Base-by-base conservation (phyloP, 2,797 vertebrate genomes). In the Esox masquinongy region DNA sequence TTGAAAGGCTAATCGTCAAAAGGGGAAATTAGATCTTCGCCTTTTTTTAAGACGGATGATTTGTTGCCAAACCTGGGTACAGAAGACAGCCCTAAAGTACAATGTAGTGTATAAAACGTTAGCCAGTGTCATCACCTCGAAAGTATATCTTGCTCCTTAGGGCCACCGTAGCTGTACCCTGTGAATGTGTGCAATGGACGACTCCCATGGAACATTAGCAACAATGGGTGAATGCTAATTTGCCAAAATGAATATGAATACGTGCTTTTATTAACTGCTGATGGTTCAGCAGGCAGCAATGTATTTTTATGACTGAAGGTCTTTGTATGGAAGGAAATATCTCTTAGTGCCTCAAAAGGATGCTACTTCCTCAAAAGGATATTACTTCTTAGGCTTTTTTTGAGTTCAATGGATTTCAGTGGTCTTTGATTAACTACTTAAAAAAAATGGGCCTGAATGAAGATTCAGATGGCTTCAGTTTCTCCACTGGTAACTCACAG, bases 141-240 rank as follows among this genome's bases (percentile, higher is more conserved):
- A 2, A 6, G 5, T 43, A 43, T 43, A 3, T 9, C 5, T 43
- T 6, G 5, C 39, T 4, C 39, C 39, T 43, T 4, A 43, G 39
- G 39, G 39, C 39, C 39, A 43, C 39, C 39, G 39, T 43, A 43
- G 5, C 39, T 7, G 2, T 1, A 43, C 9, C 5, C 39, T 82
- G 80, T 76, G 77, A 82, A 75, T 85, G 49, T 64, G 76, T 76
- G 79, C 84, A 90, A 90, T 83, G 53, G 73, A 79, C 73, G 72
- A 77, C 74, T 63, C 85, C 83, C 77, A 34, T 59, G 87, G 86
- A 86, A 83, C 76, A 31, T 49, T 39, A 69, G 75, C 79, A 80
- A 87, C 85, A 89, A 88, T 88, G 19, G 53, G 82, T 75, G 79
- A 85, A 88, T 88, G 86, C 87, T 86, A 88, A 92, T 88, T 72